Evolutionary conservation across 2,888 invertebrate species (phyloP).

Genomic region (Amaurobius ferox): DNA sequence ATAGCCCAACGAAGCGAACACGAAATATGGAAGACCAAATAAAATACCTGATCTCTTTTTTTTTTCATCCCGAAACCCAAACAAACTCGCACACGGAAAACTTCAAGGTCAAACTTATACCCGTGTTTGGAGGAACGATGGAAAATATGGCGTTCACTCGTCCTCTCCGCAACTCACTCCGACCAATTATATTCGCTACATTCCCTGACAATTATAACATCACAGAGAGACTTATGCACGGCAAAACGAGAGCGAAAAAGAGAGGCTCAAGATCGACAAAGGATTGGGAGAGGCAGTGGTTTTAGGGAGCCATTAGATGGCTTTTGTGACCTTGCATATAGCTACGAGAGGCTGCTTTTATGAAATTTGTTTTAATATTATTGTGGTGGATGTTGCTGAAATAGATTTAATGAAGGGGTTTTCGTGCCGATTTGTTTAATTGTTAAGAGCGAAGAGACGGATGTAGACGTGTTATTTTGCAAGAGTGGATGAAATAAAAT

Average conservation of each 20-base stretch:
- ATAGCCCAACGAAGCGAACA: slow-evolving; percentile 59
- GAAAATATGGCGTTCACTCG: background rate
- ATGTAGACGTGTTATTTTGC: no score
- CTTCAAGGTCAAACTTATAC: no score
- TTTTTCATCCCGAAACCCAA: slow-evolving; percentile 37
- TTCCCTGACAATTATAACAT: slow-evolving; percentile 57
- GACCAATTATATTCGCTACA: slow-evolving; percentile 59
- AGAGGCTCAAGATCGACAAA: slow-evolving; percentile 13
- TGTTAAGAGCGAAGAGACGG: no score
- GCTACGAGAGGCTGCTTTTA: background rate
- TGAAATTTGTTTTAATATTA: background rate
- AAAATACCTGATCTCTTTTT: slow-evolving; percentile 64
- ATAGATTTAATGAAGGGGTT: background rate
- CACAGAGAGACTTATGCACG: slow-evolving; percentile 37
- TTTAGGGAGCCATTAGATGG: slow-evolving; percentile 23
- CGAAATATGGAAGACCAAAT: slow-evolving; percentile 63
- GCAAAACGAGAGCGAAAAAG: slow-evolving; percentile 24
- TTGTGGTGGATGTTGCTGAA: background rate
- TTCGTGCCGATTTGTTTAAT: no score
- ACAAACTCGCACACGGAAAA: slow-evolving; percentile 58
- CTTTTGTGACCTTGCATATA: background rate
- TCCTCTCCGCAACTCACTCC: background rate
- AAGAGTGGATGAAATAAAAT: no score
- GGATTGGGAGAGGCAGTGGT: slow-evolving; percentile 18
- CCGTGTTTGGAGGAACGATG: slow-evolving; percentile 33